phyloP scores from a whole-genome alignment of 2,888 invertebrate species.

The Temnothorax rugatulus region DNA sequence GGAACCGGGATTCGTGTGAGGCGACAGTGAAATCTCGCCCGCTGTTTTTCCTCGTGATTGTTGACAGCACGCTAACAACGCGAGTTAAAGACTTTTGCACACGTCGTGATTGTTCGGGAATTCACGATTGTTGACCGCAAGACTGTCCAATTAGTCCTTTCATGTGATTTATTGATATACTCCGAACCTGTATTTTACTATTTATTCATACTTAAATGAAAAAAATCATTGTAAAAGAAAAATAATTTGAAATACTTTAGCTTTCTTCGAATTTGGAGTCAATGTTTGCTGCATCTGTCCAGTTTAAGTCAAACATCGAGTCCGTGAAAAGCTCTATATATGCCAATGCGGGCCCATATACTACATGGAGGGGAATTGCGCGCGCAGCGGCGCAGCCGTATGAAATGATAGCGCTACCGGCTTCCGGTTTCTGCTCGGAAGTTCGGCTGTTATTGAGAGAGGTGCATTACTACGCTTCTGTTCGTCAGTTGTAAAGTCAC shows the following conservation, averaged over 20 bases:
- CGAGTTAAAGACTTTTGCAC: slow-evolving; percentile 7
- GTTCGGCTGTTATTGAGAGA: too few species aligned
- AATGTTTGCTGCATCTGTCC: too few species aligned
- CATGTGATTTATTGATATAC: background rate
- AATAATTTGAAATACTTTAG: background rate
- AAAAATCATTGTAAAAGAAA: background rate
- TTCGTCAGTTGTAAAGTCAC: too few species aligned
- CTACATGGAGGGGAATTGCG: too few species aligned
- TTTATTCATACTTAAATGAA: background rate
- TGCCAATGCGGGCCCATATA: too few species aligned
- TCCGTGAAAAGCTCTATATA: too few species aligned
- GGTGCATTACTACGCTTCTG: too few species aligned
- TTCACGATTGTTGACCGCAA: background rate
- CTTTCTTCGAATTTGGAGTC: background rate
- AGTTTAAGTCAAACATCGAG: too few species aligned
- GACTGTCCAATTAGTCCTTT: background rate
- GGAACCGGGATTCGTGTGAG: slow-evolving; percentile 10
- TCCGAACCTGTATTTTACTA: background rate
- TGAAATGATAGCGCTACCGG: too few species aligned
- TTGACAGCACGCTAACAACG: slow-evolving; percentile 8
- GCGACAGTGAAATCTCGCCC: slow-evolving; percentile 38
- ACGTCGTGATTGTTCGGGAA: background rate
- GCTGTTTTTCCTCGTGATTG: slow-evolving; percentile 37
- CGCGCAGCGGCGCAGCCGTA: too few species aligned
- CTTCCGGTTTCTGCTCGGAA: too few species aligned